Evolutionary conservation across 2,113 vertebrate genomes (phyloP).

Genomic region (Neolamprologus brichardi): DNA sequence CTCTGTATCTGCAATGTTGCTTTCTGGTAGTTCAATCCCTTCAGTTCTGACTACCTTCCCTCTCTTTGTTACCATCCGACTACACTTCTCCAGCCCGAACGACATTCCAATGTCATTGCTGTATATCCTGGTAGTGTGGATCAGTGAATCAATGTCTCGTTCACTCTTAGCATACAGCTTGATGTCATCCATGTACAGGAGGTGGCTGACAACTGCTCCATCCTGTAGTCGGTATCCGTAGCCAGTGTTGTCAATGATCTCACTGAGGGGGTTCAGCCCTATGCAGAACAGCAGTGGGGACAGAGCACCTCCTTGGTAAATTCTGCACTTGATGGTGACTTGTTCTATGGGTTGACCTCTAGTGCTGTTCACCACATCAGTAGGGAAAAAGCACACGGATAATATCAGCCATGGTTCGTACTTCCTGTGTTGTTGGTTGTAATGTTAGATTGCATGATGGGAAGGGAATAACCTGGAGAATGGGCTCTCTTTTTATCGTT

Average conservation of each 20-base stretch:
- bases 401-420: fast-evolving
- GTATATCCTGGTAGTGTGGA: fast-evolving
- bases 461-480: not conserved
- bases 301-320: not conserved
- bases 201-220: fast-evolving
- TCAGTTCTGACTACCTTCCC: too few relatives aligned
- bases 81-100: too few relatives aligned
- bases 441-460: not conserved
- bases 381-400: fast-evolving
- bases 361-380: not conserved
- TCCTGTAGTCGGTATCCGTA: fast-evolving
- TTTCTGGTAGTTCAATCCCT: too few relatives aligned
- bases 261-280: fast-evolving
- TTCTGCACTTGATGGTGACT: not conserved
- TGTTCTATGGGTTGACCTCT: not conserved
- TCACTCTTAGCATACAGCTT: fast-evolving
- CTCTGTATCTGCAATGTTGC: too few relatives aligned
- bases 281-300: not conserved
- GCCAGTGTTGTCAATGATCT: not conserved
- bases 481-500: too few relatives aligned
- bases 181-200: not conserved
- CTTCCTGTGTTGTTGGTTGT: fast-evolving
- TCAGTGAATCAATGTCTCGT: fast-evolving
- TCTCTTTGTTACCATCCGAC: too few relatives aligned
- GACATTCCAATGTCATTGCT: not conserved